These are phyloP conservation scores for Xenus cinereus DNA, from an alignment of 2,113 vertebrate species.

Conservation along the genomic window DNA sequence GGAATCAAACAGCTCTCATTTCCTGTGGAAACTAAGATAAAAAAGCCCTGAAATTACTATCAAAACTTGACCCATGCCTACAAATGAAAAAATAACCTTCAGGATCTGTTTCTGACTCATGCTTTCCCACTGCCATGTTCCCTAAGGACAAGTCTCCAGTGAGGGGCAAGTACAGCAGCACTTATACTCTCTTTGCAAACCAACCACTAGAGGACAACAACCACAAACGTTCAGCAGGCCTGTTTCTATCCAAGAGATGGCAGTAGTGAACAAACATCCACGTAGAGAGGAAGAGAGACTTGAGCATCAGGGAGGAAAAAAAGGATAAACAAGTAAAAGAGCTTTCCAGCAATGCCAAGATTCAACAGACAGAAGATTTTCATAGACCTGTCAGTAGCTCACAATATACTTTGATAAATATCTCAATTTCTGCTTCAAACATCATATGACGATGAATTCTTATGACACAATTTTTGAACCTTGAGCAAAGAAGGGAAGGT, in stretches of 20 bases:
- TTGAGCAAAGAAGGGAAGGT: not conserved
- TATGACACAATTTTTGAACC: not conserved
- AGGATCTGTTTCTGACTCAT: rapidly evolving
- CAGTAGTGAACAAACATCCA: not conserved
- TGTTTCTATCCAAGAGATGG: conserved; percentile 1
- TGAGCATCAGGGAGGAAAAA: not conserved
- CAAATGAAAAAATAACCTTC: not conserved
- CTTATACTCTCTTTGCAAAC: not conserved
- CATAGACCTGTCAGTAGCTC: not conserved
- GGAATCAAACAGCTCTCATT: not conserved
- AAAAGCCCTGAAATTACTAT: not conserved
- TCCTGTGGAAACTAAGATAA: not conserved
- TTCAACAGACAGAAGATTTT: not conserved
- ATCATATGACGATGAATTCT: rapidly evolving
- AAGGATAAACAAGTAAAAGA: rapidly evolving
- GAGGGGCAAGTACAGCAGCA: rapidly evolving
- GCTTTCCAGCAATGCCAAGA: not conserved
- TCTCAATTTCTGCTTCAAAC: not conserved
- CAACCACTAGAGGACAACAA: not conserved
- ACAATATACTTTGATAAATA: rapidly evolving
- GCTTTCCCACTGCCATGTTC: rapidly evolving
- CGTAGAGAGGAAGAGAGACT: too few species aligned
- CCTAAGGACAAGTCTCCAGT: rapidly evolving
- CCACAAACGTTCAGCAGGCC: not conserved
- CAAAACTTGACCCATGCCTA: not conserved